Base-by-base conservation (phyloP, 1,140 invertebrate genomes). In the Goniozus legneri region DNA sequence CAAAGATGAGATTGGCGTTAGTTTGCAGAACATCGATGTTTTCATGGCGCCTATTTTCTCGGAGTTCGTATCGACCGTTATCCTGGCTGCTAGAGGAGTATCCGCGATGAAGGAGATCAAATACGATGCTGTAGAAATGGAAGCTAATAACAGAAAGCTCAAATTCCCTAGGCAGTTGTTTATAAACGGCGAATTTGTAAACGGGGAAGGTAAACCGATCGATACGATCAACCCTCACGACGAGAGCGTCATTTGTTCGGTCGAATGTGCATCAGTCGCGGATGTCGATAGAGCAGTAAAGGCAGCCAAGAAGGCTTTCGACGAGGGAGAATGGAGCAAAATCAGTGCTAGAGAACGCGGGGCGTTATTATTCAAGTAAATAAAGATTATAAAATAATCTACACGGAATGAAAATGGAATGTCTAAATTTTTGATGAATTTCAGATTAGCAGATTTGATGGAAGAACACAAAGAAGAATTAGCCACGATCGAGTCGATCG, bases 401-500 rank as follows among this genome's bases (percentile, higher is more conserved):
- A n/a, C n/a, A n/a, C n/a, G n/a, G n/a, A n/a, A n/a, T n/a, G n/a
- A n/a, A n/a, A n/a, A n/a, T n/a, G n/a, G n/a, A n/a, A n/a, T n/a
- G n/a, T n/a, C n/a, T n/a, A n/a, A n/a, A n/a, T n/a, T n/a, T n/a
- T n/a, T n/a, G n/a, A n/a, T n/a, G n/a, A 27, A 6, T 64, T 65
- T 54, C 58, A 92, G 87, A 68, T 75, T 97, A 47, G 94, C 94
- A 3, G 92, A 97, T 62, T 69, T 97, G 21, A 95, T 97, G 92
- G 92, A 96, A 51, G 68, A 91, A 56, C 86, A 97, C 65, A 92
- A 92, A 72, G 92, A 96, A 69, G 94, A 97, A 64, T 75, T 97
- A 54, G 94, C 94, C 0, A 96, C 92, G 1, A 84, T 97, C 6
- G 94, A 97, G 65, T 85, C 84, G 0, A 79, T 97, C 4, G 95